A percentile compares a stretch with the other conserved stretches of the same genome.
phyloP scores from a whole-genome alignment of 1,140 invertebrate species.

The Arion vulgaris region DNA sequence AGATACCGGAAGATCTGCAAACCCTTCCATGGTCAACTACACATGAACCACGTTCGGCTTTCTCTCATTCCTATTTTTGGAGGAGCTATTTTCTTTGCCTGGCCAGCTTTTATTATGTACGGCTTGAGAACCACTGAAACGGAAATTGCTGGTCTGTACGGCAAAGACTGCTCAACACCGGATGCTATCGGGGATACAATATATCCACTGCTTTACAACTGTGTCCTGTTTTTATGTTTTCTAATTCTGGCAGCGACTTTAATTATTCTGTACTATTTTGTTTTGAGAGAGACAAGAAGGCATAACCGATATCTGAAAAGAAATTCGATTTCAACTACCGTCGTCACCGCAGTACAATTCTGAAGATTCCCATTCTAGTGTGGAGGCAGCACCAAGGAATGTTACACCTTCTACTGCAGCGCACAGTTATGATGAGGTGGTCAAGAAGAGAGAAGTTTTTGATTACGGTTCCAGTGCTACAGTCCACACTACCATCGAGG shows the following conservation, averaged over 20 bases:
- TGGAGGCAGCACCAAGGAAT: background rate
- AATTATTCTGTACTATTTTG: slow-evolving; percentile 17
- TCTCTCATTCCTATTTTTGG: slow-evolving; percentile 8
- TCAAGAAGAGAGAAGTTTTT: too few species aligned
- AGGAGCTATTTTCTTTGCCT: background rate
- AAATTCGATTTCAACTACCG: background rate
- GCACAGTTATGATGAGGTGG: too few species aligned
- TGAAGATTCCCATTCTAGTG: background rate
- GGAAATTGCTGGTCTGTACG: slow-evolving; percentile 9
- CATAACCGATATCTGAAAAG: background rate
- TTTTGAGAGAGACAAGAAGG: slow-evolving; percentile 18
- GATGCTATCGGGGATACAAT: slow-evolving; percentile 32
- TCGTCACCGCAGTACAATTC: background rate
- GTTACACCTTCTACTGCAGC: background rate
- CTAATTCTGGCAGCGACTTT: slow-evolving; percentile 22
- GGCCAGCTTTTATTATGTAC: slow-evolving; percentile 36
- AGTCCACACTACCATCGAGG: too few species aligned
- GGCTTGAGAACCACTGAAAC: slow-evolving; percentile 29
- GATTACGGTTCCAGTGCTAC: too few species aligned
- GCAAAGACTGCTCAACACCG: slow-evolving; percentile 37
- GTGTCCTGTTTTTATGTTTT: slow-evolving; percentile 22
- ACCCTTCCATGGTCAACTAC: slow-evolving; percentile 35
- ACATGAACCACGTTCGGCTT: background rate
- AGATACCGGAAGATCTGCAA: slow-evolving; percentile 42
- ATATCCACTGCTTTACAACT: slow-evolving; percentile 36